Conservation (phyloP, 2,113 vertebrate species). For the Turdus rufiventris region DNA sequence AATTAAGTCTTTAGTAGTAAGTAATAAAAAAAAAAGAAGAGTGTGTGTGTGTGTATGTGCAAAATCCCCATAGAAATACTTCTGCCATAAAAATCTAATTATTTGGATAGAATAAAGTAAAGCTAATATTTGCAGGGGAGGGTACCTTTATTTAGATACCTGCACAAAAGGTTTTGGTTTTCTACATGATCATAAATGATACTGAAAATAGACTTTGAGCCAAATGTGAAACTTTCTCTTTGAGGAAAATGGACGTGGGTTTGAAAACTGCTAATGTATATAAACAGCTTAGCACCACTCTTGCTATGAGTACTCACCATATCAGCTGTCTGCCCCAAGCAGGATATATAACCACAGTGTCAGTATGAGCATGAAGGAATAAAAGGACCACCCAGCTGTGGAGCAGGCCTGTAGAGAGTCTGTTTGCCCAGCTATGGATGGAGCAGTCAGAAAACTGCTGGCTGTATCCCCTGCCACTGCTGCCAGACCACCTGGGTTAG, state of each 20-base stretch:
- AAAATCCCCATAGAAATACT: not conserved
- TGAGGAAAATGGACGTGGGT: not conserved
- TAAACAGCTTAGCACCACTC: not conserved
- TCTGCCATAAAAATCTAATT: not conserved
- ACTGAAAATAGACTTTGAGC: not conserved
- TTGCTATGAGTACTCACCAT: not conserved
- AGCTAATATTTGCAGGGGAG: not conserved
- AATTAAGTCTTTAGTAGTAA: not conserved
- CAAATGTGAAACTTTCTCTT: not conserved
- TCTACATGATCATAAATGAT: not conserved
- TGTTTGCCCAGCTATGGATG: not conserved
- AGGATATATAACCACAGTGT: not conserved
- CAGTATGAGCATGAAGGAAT: not conserved
- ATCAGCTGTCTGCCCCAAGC: not conserved
- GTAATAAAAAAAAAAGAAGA: not conserved
- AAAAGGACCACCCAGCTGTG: not conserved
- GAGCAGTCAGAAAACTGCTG: not conserved
- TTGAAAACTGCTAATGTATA: not conserved
- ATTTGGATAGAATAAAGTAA: not conserved
- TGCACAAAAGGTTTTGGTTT: not conserved
- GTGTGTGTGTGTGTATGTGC: not conserved
- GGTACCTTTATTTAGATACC: not conserved
- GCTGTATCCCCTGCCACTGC: not conserved
- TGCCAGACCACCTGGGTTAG: not conserved
- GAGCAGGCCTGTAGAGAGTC: not conserved